Evolutionary conservation across 2,888 invertebrate genomes (phyloP), one percentile per base, ranked within the genome.

Genomic region (Caradrina kadenii): DNA sequence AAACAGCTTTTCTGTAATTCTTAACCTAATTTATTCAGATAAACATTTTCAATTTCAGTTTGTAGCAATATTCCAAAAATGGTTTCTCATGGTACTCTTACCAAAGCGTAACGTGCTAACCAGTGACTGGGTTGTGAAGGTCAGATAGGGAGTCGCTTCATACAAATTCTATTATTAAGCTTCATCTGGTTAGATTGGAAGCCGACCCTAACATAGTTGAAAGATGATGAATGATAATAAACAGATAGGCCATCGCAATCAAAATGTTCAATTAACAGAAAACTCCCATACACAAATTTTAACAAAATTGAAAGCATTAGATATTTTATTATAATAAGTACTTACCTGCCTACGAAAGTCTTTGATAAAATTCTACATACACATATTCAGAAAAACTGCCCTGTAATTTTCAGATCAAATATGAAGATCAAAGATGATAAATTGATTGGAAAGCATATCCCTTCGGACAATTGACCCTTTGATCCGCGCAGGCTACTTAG

Each of bases 381-480:
- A 61, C 48, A 63, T 70, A 80, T 67, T 62, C 35, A 61, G 49
- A 76, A 81, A 80, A 74, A 61, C 71, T 85, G 83, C 87, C 84
- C 82, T 86, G 84, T 89, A 88, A 89, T 89, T 89, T 86, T 83
- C 63, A 63, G 64, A 79, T 84, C 63, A 61, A 66, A 79, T 84
- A 76, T 79, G 66, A 76, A 91, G 93, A 94, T 94, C 92, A 94
- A 94, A 94, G 91, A 86, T 85, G 84, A 83, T 81, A 85, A 82
- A 88, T 86, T 90, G 87, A 92, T 92, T 90, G 92, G 89, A 90
- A 90, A 89, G 84, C 83, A 63, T 60, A 78, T 87, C 90, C 88
- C 84, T 83, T 88, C 89, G 90, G 87, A 72, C 92, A 87, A 93
- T 94, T 94, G 93, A 93, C 92, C 93, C 93, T 92, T 92, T 91